Evolutionary conservation across 2,113 vertebrate genomes (phyloP).

Genomic region (Pseudorasbora parva): DNA sequence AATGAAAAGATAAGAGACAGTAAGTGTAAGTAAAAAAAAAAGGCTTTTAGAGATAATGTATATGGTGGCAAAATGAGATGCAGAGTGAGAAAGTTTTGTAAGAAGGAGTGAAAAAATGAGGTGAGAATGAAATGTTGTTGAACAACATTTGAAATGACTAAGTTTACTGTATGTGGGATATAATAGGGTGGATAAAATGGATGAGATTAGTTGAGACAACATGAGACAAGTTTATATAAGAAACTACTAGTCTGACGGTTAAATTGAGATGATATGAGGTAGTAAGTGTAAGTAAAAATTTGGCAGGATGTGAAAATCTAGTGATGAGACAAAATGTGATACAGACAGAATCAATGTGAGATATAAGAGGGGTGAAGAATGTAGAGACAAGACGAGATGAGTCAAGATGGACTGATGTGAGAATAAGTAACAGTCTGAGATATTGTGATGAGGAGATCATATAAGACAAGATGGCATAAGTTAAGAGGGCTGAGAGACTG

Average conservation of each 20-base stretch:
- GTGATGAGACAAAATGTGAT: neutral
- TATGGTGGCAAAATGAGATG: neutral
- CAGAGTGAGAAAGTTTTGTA: neutral
- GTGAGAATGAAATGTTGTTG: too few relatives aligned
- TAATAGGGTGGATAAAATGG: neutral
- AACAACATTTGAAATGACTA: too few relatives aligned
- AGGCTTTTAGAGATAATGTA: too few relatives aligned
- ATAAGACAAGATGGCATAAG: neutral
- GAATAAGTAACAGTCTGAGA: neutral
- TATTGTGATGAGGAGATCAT: neutral
- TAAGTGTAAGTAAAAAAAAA: too few relatives aligned
- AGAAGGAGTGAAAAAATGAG: too few relatives aligned
- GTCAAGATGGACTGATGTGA: neutral
- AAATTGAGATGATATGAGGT: neutral
- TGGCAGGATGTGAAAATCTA: neutral
- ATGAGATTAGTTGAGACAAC: neutral
- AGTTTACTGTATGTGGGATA: neutral
- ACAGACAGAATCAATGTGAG: neutral
- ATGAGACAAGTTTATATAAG: neutral
- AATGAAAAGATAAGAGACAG: too few relatives aligned
- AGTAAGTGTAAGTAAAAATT: neutral
- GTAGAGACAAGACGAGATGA: neutral
- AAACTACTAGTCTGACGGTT: neutral
- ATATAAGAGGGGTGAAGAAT: neutral
- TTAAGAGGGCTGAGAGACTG: neutral